These are phyloP conservation scores for Caenorhabditis parvicauda DNA, from an alignment of 2,888 invertebrate genomes.

Conservation along the genomic window DNA sequence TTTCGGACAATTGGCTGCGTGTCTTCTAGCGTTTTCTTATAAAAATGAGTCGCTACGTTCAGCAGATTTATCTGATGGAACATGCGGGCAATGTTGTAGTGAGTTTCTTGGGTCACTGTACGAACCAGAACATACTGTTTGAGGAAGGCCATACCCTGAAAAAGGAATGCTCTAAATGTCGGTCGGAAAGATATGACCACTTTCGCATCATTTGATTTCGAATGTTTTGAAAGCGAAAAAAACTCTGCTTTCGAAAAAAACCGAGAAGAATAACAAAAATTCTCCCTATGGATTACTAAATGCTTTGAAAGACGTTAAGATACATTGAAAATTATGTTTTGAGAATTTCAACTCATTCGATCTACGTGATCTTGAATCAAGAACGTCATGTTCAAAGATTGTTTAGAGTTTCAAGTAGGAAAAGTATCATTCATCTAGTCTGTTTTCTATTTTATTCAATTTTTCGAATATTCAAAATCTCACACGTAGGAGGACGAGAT, in stretches of 20 bases:
- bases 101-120: constrained; percentile 39
- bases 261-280: no score
- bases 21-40: constrained; percentile 40
- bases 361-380: neutral
- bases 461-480: neutral
- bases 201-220: neutral
- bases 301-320: no score
- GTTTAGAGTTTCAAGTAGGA: no score
- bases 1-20: no score
- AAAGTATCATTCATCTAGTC: no score
- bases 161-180: no score
- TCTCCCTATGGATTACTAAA: no score
- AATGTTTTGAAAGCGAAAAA: no score
- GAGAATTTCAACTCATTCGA: neutral
- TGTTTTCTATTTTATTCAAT: neutral
- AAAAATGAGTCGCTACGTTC: constrained; percentile 52
- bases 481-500: constrained; percentile 51
- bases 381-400: no score
- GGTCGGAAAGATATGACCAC: no score
- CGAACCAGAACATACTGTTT: constrained; percentile 46
- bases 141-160: constrained; percentile 55
- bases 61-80: constrained; percentile 58
- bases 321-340: neutral
- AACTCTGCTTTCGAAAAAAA: no score
- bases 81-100: constrained; percentile 57